Conservation (phyloP, 2,888 invertebrate species). For the Phengaris arion region DNA sequence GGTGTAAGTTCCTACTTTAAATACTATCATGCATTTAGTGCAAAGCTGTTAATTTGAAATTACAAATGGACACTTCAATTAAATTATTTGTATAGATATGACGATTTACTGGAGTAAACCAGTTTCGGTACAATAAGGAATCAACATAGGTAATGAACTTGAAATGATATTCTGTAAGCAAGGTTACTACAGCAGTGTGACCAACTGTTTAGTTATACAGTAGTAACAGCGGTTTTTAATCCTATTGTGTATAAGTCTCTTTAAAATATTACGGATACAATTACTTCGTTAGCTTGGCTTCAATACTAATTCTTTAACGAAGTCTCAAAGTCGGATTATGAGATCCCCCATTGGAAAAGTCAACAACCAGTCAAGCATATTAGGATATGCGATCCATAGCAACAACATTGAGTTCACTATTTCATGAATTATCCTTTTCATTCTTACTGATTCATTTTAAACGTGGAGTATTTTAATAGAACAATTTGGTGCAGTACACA, state of each 20-base stretch:
- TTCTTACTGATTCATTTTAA: neutral
- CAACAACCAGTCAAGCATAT: neutral
- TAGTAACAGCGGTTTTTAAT: neutral
- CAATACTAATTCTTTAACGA: slow-evolving; percentile 22
- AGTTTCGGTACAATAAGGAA: slow-evolving; percentile 7
- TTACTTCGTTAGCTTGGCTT: slow-evolving; percentile 1
- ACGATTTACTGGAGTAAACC: neutral
- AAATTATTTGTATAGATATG: too few species aligned
- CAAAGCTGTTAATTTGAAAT: too few species aligned
- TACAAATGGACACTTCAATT: too few species aligned
- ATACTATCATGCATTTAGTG: too few species aligned
- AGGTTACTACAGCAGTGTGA: slow-evolving; percentile 6
- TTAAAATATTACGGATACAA: neutral
- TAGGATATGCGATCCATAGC: neutral
- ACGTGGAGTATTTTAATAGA: neutral
- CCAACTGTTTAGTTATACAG: neutral
- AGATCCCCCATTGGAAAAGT: neutral
- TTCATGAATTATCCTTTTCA: too few species aligned
- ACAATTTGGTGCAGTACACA: neutral
- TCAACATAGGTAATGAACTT: neutral
- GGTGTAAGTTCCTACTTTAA: too few species aligned
- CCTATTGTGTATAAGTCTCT: slow-evolving; percentile 21
- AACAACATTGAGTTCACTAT: too few species aligned
- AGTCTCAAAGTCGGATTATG: slow-evolving; percentile 22
- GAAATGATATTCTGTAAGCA: slow-evolving; percentile 7